A percentile compares a stretch with the other conserved stretches of the same genome.
Evolutionary conservation across 2,888 invertebrate species (phyloP).

Genomic region (Hirudinaria manillensis): DNA sequence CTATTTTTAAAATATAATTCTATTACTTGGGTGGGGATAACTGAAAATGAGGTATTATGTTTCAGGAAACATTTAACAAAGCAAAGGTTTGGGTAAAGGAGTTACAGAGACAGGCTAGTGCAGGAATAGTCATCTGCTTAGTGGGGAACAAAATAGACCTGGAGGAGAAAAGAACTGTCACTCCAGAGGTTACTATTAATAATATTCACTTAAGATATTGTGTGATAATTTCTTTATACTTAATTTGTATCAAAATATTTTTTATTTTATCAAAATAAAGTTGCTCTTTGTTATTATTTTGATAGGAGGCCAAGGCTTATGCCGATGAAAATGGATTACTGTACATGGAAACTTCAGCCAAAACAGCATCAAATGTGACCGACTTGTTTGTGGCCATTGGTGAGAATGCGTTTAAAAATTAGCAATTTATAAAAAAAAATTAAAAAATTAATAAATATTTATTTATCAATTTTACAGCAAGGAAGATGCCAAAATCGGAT

Average conservation of each 20-base stretch:
- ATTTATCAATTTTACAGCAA: neutral
- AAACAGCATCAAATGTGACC: slow-evolving; percentile 97
- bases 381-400: slow-evolving; percentile 58
- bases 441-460: neutral
- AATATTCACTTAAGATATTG: neutral
- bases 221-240: neutral
- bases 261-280: neutral
- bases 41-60: neutral
- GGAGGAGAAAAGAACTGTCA: slow-evolving; percentile 26
- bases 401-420: neutral
- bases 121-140: slow-evolving; percentile 26
- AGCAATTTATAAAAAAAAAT: neutral
- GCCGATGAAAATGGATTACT: slow-evolving; percentile 97
- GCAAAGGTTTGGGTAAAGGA: slow-evolving; percentile 99
- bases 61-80: slow-evolving; percentile 88
- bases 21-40: neutral
- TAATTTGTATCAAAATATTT: neutral
- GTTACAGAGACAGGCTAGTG: slow-evolving; percentile 87
- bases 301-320: slow-evolving; percentile 96
- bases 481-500: slow-evolving; percentile 11
- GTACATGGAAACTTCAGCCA: slow-evolving; percentile 99
- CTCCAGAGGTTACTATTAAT: neutral
- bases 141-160: slow-evolving; percentile 23
- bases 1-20: neutral
- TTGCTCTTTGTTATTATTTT: neutral